Evolutionary conservation across 64 coral and sea anemone species (phyloP).

Genomic region (Acropora tenuis): DNA sequence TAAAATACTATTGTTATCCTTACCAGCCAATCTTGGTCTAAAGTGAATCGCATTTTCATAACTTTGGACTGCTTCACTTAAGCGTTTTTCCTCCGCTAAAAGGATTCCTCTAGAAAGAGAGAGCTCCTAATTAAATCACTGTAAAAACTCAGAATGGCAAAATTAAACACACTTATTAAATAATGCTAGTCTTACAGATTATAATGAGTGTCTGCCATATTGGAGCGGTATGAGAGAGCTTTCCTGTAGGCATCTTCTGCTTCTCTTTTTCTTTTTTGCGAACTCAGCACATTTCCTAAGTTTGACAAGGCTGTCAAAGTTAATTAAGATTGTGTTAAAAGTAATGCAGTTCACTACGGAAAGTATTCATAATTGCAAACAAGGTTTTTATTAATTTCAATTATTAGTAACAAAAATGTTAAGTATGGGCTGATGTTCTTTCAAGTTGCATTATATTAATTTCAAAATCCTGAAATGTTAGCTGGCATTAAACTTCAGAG

Average conservation of each 20-base stretch:
- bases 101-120: slow-evolving; percentile 67
- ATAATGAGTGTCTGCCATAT: slow-evolving; percentile 97
- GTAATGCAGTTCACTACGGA: not conserved
- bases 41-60: slow-evolving; percentile 83
- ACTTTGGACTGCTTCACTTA: slow-evolving; percentile 76
- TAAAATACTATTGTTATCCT: not conserved
- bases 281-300: slow-evolving; percentile 76
- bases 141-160: too few species aligned
- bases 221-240: slow-evolving; percentile 80
- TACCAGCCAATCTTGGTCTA: slow-evolving; percentile 81
- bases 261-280: slow-evolving; percentile 45
- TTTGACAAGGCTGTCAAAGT: slow-evolving; percentile 79
- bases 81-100: slow-evolving; percentile 76
- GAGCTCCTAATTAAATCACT: too few species aligned
- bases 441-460: too few species aligned
- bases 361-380: too few species aligned
- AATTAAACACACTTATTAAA: too few species aligned
- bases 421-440: too few species aligned
- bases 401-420: too few species aligned
- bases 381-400: too few species aligned
- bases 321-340: not conserved
- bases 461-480: too few species aligned
- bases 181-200: slow-evolving; percentile 78
- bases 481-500: too few species aligned
- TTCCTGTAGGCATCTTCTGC: slow-evolving; percentile 86